Base-by-base conservation (phyloP, 2,113 vertebrate genomes). In the Cynoglossus semilaevis region DNA sequence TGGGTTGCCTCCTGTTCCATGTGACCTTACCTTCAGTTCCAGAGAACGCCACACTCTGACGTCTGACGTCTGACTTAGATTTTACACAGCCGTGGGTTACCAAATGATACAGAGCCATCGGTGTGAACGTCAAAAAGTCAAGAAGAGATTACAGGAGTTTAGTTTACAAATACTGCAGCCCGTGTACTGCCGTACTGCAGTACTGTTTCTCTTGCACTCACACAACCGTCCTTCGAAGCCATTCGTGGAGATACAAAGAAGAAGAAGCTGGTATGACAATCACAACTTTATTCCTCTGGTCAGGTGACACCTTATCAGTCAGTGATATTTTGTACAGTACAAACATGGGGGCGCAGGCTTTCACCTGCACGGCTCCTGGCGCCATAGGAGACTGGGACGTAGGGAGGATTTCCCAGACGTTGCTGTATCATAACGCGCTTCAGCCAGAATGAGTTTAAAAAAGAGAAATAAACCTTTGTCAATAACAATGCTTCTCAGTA, bases 401-500 rank as follows among this genome's bases (percentile, higher is more conserved):
- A 66, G 79, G 77, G 82, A 69, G 75, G 77, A 78, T 80, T 77
- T 70, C 60, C 70, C 66, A 68, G 86, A 88, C 70, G 77, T 85
- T 79, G 86, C 83, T 88, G 80, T 87, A 86, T 83, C 80, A 84
- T 85, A 88, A 75, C 62, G 83, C 83, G 86, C 63, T 86, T 79
- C 72, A 84, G 80, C 80, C 81, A 82, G 80, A 82, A 72, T 64
- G 51, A 52, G 65, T 69, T 54, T 35, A 55, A 72, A 58, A 51
- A 61, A 71, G 16, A 47, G 45, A 76, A 82, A 84, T 84, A 80
- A 78, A 81, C 17, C 46, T 58, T 80, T 80, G 81, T 84, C 80
- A 88, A 81, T 87, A 89, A 90, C 87, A 88, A 89, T 38, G 85
- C 87, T 89, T 91, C 80, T 86, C 81, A 86, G 88, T 87, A 91